Percentiles rank a stretch among this genome's conserved stretches.
These are phyloP conservation scores for Sorex araneus DNA, from an alignment of 2,113 vertebrate species.

Conservation along the genomic window DNA sequence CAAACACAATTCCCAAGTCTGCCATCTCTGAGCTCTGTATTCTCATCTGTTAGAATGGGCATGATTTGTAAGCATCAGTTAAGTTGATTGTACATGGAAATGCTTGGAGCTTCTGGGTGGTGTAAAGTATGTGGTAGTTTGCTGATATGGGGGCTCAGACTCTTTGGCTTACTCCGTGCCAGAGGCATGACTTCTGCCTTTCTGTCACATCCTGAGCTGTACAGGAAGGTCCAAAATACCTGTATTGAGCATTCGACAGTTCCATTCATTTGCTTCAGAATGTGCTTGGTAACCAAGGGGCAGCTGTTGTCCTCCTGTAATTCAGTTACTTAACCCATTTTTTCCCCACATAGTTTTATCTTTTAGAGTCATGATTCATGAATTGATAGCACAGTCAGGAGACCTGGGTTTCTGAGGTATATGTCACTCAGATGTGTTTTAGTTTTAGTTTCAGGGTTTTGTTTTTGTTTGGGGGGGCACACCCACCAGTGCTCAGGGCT, in stretches of 20 bases:
- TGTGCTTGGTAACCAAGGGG: no score
- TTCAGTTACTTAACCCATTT: background rate
- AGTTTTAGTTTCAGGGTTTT: background rate
- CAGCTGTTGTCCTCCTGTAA: no score
- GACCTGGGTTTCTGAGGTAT: background rate
- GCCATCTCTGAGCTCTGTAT: background rate
- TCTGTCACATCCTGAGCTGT: background rate
- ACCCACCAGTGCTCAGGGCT: no score
- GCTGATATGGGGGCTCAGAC: no score
- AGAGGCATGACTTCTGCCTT: background rate
- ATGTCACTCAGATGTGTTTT: background rate
- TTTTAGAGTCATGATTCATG: background rate
- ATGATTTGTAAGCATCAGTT: background rate
- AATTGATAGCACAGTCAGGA: background rate
- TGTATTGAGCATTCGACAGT: background rate
- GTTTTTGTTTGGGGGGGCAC: background rate
- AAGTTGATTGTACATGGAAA: background rate
- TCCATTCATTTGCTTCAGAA: background rate
- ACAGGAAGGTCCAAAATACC: background rate
- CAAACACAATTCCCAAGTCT: background rate
- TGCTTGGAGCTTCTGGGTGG: background rate
- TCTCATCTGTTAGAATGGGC: background rate
- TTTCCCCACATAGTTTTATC: background rate
- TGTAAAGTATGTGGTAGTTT: accelerated
- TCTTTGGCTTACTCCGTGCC: background rate